phyloP scores from a whole-genome alignment of 2,888 invertebrate genomes.

The Drosophila ustulata region DNA sequence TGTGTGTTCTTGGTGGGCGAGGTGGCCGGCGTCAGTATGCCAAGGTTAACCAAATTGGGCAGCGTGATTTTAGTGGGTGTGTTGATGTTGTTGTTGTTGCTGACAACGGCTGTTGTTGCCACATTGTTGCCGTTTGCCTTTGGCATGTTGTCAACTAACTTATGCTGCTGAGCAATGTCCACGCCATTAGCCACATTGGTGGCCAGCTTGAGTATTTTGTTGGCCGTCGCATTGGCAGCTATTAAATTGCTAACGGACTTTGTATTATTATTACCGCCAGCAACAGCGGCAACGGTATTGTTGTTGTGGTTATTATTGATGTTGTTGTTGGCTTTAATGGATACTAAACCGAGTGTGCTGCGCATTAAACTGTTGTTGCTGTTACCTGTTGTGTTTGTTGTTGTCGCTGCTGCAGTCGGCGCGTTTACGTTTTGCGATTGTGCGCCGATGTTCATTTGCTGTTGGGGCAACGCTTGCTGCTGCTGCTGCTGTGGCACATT shows the following conservation, averaged over 20 bases:
- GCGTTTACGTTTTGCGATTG: conserved; percentile 50
- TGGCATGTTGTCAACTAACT: conserved; percentile 57
- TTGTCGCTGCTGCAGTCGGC: conserved; percentile 45
- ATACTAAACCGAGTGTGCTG: conserved; percentile 85
- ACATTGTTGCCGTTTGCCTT: conserved; percentile 56
- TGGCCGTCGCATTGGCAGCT: conserved; percentile 84
- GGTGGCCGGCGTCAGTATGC: conserved; percentile 86
- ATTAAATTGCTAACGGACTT: conserved; percentile 82
- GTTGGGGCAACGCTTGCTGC: conserved; percentile 42
- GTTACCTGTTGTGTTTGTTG: conserved; percentile 82
- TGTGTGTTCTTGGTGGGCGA: conserved; percentile 85
- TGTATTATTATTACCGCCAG: conserved; percentile 43
- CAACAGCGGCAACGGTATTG: conserved; percentile 46
- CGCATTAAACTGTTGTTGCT: conserved; percentile 84
- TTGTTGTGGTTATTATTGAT: conserved; percentile 50
- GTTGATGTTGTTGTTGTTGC: conserved; percentile 38
- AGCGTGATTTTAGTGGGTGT: conserved; percentile 83
- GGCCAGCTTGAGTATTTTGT: conserved; percentile 84
- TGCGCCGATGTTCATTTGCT: conserved; percentile 50
- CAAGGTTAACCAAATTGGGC: conserved; percentile 85
- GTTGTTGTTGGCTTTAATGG: conserved; percentile 81
- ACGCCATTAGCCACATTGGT: conserved; percentile 82
- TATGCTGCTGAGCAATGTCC: conserved; percentile 73
- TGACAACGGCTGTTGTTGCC: conserved; percentile 22
- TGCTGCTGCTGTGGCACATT: conserved; percentile 72